Evolutionary conservation across 2,888 invertebrate genomes (phyloP).

Genomic region (Tiphia femorata): DNA sequence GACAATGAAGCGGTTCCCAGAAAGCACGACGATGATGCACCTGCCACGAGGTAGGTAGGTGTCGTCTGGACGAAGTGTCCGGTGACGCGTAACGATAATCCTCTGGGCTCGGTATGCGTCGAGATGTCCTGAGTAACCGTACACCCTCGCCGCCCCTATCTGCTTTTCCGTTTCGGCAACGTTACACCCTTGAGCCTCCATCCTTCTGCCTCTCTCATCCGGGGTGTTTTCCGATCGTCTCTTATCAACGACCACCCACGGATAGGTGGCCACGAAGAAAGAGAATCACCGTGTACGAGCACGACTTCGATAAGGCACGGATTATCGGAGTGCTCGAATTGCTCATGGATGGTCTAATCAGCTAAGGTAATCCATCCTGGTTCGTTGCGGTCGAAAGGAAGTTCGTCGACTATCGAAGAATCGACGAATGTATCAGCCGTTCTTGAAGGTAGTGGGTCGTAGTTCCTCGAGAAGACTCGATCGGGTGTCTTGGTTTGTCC

Average conservation of each 20-base stretch:
- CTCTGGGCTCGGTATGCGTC: conserved; percentile 19
- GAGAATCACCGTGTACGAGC: conserved; percentile 8
- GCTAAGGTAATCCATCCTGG: too few species aligned
- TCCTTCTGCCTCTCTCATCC: too few species aligned
- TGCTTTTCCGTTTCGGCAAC: conserved; percentile 35
- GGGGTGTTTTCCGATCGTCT: conserved; percentile 9
- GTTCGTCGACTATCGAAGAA: too few species aligned
- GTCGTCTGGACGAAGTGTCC: conserved; percentile 18
- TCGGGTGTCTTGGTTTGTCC: too few species aligned
- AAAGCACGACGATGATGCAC: conserved; percentile 17
- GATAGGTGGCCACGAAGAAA: conserved; percentile 12
- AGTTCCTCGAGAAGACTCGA: too few species aligned
- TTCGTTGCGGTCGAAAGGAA: too few species aligned
- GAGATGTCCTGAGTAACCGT: background rate
- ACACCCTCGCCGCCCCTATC: background rate
- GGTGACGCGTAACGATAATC: conserved; percentile 19
- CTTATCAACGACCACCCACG: conserved; percentile 31
- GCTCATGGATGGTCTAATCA: too few species aligned
- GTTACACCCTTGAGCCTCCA: conserved; percentile 7
- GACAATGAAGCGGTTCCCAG: conserved; percentile 19
- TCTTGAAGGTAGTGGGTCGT: too few species aligned
- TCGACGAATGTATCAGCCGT: too few species aligned
- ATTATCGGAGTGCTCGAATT: background rate
- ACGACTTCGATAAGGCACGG: too few species aligned
- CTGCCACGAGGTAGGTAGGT: background rate